Conservation (phyloP, 1,140 invertebrate species). For the Orius insidiosus region DNA sequence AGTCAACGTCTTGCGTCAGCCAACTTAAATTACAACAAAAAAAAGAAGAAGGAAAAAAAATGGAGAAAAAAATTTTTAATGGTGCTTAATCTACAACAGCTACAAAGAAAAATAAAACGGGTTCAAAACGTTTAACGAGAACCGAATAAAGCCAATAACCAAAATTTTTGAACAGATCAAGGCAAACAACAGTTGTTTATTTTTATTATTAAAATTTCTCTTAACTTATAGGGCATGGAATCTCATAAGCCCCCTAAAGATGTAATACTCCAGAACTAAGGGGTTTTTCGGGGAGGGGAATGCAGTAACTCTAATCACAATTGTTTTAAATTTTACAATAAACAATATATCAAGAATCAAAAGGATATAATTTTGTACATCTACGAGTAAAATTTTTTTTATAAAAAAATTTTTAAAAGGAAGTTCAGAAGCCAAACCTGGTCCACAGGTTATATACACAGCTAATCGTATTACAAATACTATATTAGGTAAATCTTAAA, state of each 20-base stretch:
- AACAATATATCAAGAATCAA: slow-evolving; percentile 8
- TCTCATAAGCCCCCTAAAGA: slow-evolving; percentile 26
- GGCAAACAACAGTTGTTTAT: slow-evolving; percentile 16
- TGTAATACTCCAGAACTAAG: slow-evolving; percentile 32
- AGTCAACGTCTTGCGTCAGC: slow-evolving; percentile 19
- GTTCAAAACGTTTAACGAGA: slow-evolving; percentile 20
- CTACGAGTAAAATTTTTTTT: slow-evolving; percentile 11
- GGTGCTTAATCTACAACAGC: slow-evolving; percentile 20
- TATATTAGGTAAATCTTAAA: too few species aligned
- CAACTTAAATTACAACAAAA: slow-evolving; percentile 15
- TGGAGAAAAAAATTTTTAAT: slow-evolving; percentile 4
- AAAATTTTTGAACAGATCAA: slow-evolving; percentile 20
- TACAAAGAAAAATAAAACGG: slow-evolving; percentile 18
- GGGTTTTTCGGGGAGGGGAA: slow-evolving; percentile 21
- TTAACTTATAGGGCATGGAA: neutral
- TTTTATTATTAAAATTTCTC: slow-evolving; percentile 6
- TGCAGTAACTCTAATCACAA: slow-evolving; percentile 18
- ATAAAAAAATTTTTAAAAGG: slow-evolving; percentile 3
- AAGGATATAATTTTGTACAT: slow-evolving; percentile 12
- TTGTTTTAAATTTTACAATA: slow-evolving; percentile 9
- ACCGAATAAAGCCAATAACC: slow-evolving; percentile 20
- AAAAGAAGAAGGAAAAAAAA: neutral
- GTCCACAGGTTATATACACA: too few species aligned
- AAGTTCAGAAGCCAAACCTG: slow-evolving; percentile 5
- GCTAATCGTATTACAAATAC: too few species aligned